phyloP scores from a whole-genome alignment of 2,888 invertebrate species.

The Dryobota labecula region DNA sequence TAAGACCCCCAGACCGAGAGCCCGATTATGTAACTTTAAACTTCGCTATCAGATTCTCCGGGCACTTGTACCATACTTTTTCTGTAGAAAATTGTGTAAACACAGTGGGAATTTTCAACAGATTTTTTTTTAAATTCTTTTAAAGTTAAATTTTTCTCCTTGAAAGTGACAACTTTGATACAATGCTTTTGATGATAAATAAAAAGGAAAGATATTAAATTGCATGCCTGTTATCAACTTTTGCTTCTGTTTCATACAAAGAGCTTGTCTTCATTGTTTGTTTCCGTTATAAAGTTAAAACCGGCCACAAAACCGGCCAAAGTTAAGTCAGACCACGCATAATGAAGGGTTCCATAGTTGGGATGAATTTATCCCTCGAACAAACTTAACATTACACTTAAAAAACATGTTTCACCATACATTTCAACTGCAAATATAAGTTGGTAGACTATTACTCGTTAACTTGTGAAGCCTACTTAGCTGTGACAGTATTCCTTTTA shows the following conservation, averaged over 20 bases:
- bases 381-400: no score
- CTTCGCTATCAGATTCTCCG: slow-evolving; percentile 29
- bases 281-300: background rate
- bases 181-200: background rate
- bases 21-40: slow-evolving; percentile 49
- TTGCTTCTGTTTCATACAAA: background rate
- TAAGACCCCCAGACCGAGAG: slow-evolving; percentile 3
- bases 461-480: no score
- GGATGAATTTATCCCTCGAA: no score
- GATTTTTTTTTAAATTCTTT: slow-evolving; percentile 16
- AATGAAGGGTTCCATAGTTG: no score
- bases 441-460: no score
- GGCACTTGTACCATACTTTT: slow-evolving; percentile 10
- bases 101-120: slow-evolving; percentile 20
- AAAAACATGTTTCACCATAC: no score
- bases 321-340: no score
- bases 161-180: slow-evolving; percentile 5
- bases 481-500: no score
- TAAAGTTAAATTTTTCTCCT: background rate
- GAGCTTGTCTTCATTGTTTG: background rate
- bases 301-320: no score
- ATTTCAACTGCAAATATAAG: no score
- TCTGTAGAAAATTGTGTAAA: slow-evolving; percentile 33
- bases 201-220: background rate
- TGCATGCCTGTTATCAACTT: slow-evolving; percentile 6